Base-by-base conservation (phyloP, 1,140 invertebrate genomes). In the Drosophila arawakana region DNA sequence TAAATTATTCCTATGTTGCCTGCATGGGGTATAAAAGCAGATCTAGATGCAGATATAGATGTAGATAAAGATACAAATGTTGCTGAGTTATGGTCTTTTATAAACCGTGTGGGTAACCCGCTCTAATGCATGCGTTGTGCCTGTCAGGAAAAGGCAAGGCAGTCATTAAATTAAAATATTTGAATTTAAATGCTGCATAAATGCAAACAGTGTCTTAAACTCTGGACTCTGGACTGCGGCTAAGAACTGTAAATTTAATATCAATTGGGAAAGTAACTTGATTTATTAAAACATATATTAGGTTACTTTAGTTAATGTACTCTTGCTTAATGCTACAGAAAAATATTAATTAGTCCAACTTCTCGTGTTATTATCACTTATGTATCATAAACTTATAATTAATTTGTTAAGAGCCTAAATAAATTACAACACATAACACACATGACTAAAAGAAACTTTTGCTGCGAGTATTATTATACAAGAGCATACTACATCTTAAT, bases 1-100 rank as follows among this genome's bases (percentile, higher is more conserved):
- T 54, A 66, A 70, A 80, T 80, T 82, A 88, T 74, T 82, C 65
- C 80, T 47, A 37, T 58, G 76, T 66, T 71, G 59, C 46, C 41
- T 52, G 46, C 63, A 68, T 68, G 71, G 44, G 71, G 39, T 15
- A 35, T 41, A 60, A 54, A 60, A 21, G 34, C 46, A 69, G 57
- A 61, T 55, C 49, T 59, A 73, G 65, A 47, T 69, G 43, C 41
- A 70, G 37, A 61, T 70, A 46, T 52, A 60, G 52, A 67, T 52
- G 34, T 43, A 68, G 63, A 60, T 68, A 39, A 44, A 39, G 39
- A 50, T 39, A 39, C 50, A 54, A 44, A 10, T 59, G 43, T 35
- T n/a, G 65, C 43, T 59, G 55, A 52, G 25, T 57, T 57, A 49
- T 55, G 60, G 37, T n/a, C 41, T 62, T 52, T 73, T 73, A 73